Evolutionary conservation across 2,888 invertebrate genomes (phyloP), one percentile per base, ranked within the genome.

Genomic region (Agrotis segetum): DNA sequence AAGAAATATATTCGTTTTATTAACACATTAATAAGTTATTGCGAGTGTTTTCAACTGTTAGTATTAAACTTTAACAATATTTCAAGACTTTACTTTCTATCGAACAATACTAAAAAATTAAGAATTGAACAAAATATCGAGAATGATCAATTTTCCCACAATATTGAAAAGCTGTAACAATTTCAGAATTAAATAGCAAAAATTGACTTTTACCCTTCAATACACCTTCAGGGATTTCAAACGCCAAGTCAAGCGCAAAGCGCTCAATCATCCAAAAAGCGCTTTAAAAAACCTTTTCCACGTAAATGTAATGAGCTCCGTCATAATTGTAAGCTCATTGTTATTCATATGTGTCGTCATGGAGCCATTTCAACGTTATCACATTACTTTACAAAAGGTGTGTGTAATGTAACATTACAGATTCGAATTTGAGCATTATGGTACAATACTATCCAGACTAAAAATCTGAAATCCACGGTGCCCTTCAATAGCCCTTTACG

Each of bases 271-370:
- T n/a, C 47, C 50, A n/a, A 56, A 78, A 47, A 64, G 16, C 17
- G 19, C 5, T 13, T 19, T 44, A 55, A 56, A 64, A 76, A 77
- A 1, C 61, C 67, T 55, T 17, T 56, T 14, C 11, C 16, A 50
- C 19, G 16, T 46, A 17, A 77, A 50, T 58, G 58, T 52, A 70
- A 58, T 50, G 56, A 56, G 14, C 21, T 29, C 56, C 44, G 7
- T 67, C 58, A 50, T 65, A 78, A 77, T 79, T 85, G 59, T 69
- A 71, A 65, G 55, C 61, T 80, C 74, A 64, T 85, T 79, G 77
- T 64, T 77, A 80, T 77, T 75, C 75, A 79, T 66, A 65, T 62
- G 62, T 53, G 50, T 53, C 19, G n/a, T 24, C 55, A 56, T 19
- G 40, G 29, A 64, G n/a, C 3, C 56, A 56, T 40, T n/a, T 40